Percentiles rank a stretch among this genome's conserved stretches.
Conservation (phyloP, 2,113 vertebrate species). For the Hippopotamus amphibius region DNA sequence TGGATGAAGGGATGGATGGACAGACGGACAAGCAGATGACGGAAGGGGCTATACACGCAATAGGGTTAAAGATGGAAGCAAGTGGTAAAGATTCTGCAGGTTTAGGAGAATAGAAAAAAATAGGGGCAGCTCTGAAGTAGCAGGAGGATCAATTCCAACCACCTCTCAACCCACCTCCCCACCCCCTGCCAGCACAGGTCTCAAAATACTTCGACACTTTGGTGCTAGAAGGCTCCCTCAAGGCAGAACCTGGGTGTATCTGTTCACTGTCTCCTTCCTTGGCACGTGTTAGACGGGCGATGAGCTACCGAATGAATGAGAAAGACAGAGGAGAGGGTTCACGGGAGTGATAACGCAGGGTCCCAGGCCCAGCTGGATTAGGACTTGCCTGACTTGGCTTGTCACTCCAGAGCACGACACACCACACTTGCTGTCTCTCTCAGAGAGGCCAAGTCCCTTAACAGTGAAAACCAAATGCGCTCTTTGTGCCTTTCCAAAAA, state of each 20-base stretch:
- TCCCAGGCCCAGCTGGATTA: not conserved
- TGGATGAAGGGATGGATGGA: not conserved
- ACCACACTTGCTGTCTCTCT: constrained; percentile 53
- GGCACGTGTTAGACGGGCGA: not conserved
- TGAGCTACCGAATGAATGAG: not conserved
- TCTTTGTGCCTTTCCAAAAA: constrained; percentile 42
- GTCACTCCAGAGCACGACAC: not conserved
- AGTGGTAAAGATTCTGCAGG: not conserved
- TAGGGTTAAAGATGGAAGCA: not conserved
- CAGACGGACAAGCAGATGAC: not conserved
- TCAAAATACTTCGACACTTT: not conserved
- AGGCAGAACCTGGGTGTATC: not conserved
- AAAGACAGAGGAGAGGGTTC: not conserved
- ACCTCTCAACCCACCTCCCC: not conserved
- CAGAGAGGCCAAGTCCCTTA: not conserved
- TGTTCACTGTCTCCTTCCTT: not conserved
- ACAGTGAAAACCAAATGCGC: not conserved
- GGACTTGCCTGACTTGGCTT: not conserved
- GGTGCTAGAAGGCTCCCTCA: not conserved
- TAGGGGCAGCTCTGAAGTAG: not conserved
- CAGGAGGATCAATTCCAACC: not conserved
- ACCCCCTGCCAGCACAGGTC: not conserved
- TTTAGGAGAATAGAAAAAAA: not conserved
- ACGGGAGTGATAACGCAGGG: not conserved
- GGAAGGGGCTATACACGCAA: not conserved